Conservation (phyloP, 2,888 invertebrate genomes). For the Conchocele bisecta region DNA sequence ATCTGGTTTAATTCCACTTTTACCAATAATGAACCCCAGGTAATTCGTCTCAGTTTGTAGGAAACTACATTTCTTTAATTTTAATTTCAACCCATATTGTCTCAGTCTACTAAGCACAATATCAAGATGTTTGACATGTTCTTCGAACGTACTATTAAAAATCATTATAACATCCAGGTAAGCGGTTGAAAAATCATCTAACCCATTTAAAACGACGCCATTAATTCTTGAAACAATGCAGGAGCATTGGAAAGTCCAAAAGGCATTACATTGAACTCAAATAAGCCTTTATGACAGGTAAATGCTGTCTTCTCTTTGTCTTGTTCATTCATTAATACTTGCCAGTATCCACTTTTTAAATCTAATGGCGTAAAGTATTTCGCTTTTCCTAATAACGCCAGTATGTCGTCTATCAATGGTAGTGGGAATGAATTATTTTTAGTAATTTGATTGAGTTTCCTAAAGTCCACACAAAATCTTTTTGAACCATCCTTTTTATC, state of each 20-base stretch:
- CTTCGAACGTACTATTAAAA: slow-evolving; percentile 33
- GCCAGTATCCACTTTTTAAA: slow-evolving; percentile 45
- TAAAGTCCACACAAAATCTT: slow-evolving; percentile 20
- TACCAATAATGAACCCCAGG: slow-evolving; percentile 29
- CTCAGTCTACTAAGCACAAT: slow-evolving; percentile 37
- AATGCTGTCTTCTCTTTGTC: slow-evolving; percentile 12
- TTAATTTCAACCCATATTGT: slow-evolving; percentile 24
- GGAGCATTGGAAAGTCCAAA: slow-evolving; percentile 41
- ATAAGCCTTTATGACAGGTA: slow-evolving; percentile 24
- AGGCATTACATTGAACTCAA: slow-evolving; percentile 37
- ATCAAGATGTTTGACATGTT: slow-evolving; percentile 41
- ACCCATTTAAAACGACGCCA: slow-evolving; percentile 36
- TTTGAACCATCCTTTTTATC: slow-evolving; percentile 21
- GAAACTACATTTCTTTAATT: slow-evolving; percentile 39
- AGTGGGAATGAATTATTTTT: slow-evolving; percentile 26
- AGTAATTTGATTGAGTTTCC: slow-evolving; percentile 13
- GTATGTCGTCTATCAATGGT: slow-evolving; percentile 5
- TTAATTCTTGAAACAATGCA: slow-evolving; percentile 23
- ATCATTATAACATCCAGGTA: slow-evolving; percentile 58
- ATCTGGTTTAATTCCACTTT: slow-evolving; percentile 37
- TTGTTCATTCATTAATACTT: slow-evolving; percentile 9
- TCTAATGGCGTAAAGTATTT: slow-evolving; percentile 34
- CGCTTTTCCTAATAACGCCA: slow-evolving; percentile 27
- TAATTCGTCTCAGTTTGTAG: slow-evolving; percentile 36
- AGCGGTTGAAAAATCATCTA: slow-evolving; percentile 28